Base-by-base conservation (phyloP, 2,888 invertebrate species). In the Amphimallon solstitiale region DNA sequence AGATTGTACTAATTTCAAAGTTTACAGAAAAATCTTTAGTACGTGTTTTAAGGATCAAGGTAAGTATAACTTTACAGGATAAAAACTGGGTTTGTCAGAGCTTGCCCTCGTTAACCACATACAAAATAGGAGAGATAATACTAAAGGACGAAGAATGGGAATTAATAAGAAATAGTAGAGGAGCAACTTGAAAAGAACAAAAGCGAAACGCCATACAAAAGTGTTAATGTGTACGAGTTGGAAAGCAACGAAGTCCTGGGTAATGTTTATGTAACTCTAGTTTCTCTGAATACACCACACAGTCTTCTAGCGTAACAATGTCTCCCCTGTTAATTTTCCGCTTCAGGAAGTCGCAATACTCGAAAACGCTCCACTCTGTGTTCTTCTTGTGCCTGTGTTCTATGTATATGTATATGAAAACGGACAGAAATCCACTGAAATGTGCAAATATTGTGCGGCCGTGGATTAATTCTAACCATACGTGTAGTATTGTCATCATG, bases 261-360 rank as follows among this genome's bases (percentile, higher is more conserved):
- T 67, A 71, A 70, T 70, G 71, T 64, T 69, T 67, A 51, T 67
- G 62, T 66, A 54, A 63, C 63, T 60, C 19, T 19, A 34, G 51
- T 52, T 19, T 52, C 15, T 14, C 40, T 34, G 38, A 37, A 17
- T 38, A 37, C 52, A 29, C 29, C 29, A 23, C 45, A 56, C 19
- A n/a, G 45, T 19, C 64, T 60, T 51, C 59, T 46, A 52, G 61
- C 61, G 61, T 62, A 60, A 60, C 64, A 59, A 70, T 72, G 72
- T 71, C 71, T 72, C 68, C 69, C 68, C 66, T 73, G 74, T 74
- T 78, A 76, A 77, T 78, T 78, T 78, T 77, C 74, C 75, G 75
- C 73, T 76, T 71, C 75, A 69, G 68, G 71, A 72, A 74, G 69
- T 70, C 65, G 68, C 63, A 69, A 71, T 70, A 69, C 68, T 64